Evolutionary conservation across 2,888 invertebrate genomes (phyloP).

Genomic region (Ochropacha duplaris): DNA sequence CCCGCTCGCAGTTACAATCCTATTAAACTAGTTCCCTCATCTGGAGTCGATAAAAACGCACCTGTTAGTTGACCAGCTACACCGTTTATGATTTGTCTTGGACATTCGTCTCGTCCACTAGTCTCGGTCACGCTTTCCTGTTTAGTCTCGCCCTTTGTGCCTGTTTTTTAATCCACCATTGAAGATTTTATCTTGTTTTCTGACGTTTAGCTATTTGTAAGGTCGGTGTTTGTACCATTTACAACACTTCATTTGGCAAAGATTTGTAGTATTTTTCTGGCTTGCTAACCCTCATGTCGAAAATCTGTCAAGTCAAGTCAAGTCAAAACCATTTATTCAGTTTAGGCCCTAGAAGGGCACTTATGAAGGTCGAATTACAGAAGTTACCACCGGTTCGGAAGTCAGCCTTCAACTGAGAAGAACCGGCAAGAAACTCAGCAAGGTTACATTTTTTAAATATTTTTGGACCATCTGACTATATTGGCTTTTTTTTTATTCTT

Average conservation of each 20-base stretch:
- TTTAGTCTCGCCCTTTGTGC: slow-evolving; percentile 30
- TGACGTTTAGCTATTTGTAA: neutral
- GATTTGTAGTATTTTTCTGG: neutral
- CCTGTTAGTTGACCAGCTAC: neutral
- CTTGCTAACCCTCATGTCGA: too few species aligned
- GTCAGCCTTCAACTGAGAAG: too few species aligned
- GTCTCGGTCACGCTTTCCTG: slow-evolving; percentile 39
- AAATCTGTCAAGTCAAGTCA: too few species aligned
- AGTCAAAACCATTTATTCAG: too few species aligned
- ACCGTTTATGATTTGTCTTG: slow-evolving; percentile 4
- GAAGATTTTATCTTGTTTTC: neutral
- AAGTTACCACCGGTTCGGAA: too few species aligned
- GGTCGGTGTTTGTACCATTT: neutral
- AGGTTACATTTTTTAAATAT: too few species aligned
- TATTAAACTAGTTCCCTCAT: neutral
- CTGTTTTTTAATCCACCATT: neutral
- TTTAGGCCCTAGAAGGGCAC: too few species aligned
- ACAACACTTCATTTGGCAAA: neutral
- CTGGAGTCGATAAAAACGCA: slow-evolving; percentile 15
- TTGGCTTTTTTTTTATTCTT: too few species aligned
- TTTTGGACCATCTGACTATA: too few species aligned
- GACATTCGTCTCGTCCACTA: slow-evolving; percentile 28
- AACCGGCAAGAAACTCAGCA: too few species aligned
- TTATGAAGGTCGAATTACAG: too few species aligned
- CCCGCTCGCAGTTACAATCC: neutral